Evolutionary conservation across 2,888 invertebrate species (phyloP).

Genomic region (Andrena dorsata): DNA sequence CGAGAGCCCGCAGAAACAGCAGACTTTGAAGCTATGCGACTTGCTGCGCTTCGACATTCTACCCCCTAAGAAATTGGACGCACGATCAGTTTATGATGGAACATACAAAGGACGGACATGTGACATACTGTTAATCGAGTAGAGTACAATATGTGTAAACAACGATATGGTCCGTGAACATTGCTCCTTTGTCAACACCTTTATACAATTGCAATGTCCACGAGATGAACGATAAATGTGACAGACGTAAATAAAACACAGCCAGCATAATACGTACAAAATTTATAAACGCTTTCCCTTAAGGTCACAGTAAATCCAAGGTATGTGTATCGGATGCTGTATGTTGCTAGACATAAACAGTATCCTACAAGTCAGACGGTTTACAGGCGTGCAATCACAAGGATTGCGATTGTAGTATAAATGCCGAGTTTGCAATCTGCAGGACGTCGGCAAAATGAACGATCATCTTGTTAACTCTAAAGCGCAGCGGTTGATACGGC

Average conservation of each 20-base stretch:
- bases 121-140: background rate
- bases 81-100: background rate
- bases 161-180: background rate
- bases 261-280: constrained; percentile 8
- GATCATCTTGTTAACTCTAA: background rate
- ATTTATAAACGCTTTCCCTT: background rate
- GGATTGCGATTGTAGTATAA: background rate
- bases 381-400: constrained; percentile 5
- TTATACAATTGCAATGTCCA: background rate
- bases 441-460: background rate
- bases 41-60: constrained; percentile 53
- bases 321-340: background rate
- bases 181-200: no score
- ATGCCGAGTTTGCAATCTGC: background rate
- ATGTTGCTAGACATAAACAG: background rate
- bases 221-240: background rate
- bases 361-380: background rate
- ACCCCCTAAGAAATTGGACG: background rate
- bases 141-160: background rate
- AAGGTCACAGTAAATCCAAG: background rate
- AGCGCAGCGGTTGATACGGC: background rate
- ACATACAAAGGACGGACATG: no score
- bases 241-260: background rate
- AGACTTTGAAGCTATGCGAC: constrained; percentile 68
- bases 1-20: constrained; percentile 86